phyloP scores from a whole-genome alignment of 1,140 invertebrate species.

The Diorhabda elongata region DNA sequence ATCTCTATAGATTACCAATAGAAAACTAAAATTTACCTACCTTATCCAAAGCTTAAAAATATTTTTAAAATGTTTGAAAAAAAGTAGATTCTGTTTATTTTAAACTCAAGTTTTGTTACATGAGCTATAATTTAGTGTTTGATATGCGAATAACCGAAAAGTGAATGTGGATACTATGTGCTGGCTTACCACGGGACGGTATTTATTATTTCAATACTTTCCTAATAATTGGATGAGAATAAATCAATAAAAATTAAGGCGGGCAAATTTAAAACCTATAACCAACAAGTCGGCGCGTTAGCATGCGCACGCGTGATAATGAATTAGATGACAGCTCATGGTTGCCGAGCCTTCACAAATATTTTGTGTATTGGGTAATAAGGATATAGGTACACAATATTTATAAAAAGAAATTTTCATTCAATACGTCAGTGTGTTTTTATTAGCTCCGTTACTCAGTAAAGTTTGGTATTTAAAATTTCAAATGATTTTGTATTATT shows the following conservation, averaged over 20 bases:
- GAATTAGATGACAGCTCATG: conserved; percentile 29
- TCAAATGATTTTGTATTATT: too few species aligned
- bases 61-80: not conserved
- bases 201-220: conserved; percentile 19
- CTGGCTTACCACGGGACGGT: not conserved
- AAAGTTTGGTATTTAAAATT: too few species aligned
- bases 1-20: too few species aligned
- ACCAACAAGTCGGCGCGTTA: conserved; percentile 19
- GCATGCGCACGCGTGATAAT: conserved; percentile 26
- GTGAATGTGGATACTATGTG: not conserved
- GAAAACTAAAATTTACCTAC: not conserved
- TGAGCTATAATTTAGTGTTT: not conserved
- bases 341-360: not conserved
- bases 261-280: conserved; percentile 27
- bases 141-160: not conserved
- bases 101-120: not conserved
- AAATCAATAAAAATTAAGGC: conserved; percentile 26
- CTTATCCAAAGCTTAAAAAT: not conserved
- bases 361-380: too few species aligned
- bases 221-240: conserved; percentile 10
- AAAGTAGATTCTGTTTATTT: not conserved
- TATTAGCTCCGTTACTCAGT: too few species aligned
- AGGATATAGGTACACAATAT: too few species aligned
- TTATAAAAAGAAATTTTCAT: too few species aligned
- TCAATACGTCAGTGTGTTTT: too few species aligned